phyloP scores from a whole-genome alignment of 1,140 invertebrate genomes.

The Phthorimaea operculella region DNA sequence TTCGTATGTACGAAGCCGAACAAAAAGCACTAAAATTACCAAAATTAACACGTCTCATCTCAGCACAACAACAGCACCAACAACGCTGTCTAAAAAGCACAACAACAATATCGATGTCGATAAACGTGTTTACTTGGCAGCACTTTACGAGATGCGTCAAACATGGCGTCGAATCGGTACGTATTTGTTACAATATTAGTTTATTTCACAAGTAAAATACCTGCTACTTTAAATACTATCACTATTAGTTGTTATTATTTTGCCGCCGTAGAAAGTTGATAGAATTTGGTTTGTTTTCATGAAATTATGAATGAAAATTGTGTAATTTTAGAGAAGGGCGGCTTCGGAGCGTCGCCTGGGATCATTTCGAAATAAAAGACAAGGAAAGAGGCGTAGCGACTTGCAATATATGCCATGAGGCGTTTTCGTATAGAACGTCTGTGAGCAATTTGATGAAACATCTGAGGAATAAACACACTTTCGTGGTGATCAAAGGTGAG shows the following conservation, averaged over 20 bases:
- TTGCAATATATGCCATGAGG: neutral
- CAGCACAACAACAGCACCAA: too few relatives aligned
- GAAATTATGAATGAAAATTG: neutral
- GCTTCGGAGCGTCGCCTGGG: neutral
- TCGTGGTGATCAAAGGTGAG: neutral
- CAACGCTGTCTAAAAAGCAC: too few relatives aligned
- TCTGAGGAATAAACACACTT: neutral
- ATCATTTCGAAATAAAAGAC: conserved; percentile 3
- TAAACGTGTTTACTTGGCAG: neutral
- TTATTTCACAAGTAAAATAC: neutral
- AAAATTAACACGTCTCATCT: too few relatives aligned
- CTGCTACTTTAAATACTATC: neutral
- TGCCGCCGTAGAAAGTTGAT: neutral
- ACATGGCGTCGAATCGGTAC: conserved; percentile 4
- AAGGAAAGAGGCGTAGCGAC: neutral
- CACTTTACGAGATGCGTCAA: neutral
- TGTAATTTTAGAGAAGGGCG: conserved; percentile 1
- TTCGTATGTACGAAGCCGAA: too few relatives aligned
- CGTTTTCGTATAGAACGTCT: conserved; percentile 1
- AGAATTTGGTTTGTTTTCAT: neutral
- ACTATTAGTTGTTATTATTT: conserved; percentile 1
- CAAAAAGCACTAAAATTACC: too few relatives aligned
- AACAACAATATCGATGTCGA: too few relatives aligned
- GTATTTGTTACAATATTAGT: conserved; percentile 1
- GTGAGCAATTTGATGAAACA: conserved; percentile 5